Conservation (phyloP, 2,888 invertebrate genomes). For the Lepidonotus clava region DNA sequence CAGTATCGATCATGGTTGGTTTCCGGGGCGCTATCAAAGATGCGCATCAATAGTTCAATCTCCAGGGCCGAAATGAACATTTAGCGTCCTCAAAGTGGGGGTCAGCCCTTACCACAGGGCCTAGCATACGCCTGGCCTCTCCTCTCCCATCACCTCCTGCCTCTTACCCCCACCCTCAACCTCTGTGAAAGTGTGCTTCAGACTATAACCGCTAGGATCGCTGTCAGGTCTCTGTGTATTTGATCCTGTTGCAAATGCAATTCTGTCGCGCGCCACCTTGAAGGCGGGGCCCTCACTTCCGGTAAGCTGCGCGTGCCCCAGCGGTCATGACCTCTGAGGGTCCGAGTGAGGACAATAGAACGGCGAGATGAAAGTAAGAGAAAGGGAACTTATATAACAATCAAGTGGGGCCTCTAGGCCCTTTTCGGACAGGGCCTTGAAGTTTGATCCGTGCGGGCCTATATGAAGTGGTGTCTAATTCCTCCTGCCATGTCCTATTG, state of each 20-base stretch:
- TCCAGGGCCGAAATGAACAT: conserved; percentile 23
- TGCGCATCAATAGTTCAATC: conserved; percentile 28
- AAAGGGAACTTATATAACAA: conserved; percentile 37
- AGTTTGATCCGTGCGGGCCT: background rate
- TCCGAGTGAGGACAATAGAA: background rate
- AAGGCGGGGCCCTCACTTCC: background rate
- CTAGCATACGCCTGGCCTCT: background rate
- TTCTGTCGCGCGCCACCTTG: background rate
- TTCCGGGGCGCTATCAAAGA: conserved; percentile 25
- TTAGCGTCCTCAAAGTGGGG: conserved; percentile 12
- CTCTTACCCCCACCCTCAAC: no score
- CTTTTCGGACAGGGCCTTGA: background rate
- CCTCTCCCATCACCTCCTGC: no score
- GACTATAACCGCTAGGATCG: background rate
- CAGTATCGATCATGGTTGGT: background rate
- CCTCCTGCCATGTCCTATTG: background rate
- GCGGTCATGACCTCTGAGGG: background rate
- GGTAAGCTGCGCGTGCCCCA: background rate
- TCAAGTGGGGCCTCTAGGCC: background rate
- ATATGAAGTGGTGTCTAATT: conserved; percentile 30
- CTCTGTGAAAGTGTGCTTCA: no score
- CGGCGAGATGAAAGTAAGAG: background rate
- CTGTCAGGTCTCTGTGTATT: background rate
- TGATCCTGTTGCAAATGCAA: conserved; percentile 13
- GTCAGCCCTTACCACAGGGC: no score